Base-by-base conservation (phyloP, 2,797 vertebrate genomes). In the Acanthurus leucopareius region DNA sequence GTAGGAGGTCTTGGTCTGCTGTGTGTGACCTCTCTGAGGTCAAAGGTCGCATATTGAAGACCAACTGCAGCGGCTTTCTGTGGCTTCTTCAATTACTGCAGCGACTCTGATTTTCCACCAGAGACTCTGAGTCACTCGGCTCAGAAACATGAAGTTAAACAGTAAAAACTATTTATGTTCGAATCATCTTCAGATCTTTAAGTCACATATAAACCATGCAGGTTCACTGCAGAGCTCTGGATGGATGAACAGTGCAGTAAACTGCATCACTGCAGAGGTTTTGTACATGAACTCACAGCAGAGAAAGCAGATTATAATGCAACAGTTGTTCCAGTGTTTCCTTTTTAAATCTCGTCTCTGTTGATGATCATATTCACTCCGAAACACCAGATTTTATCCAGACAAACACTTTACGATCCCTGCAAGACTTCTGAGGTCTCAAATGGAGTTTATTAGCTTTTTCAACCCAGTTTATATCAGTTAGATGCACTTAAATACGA, bases 41-140 rank as follows among this genome's bases (percentile, higher is more conserved):
- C 84, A 84, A 58, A 89, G 86, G 84, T 90, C 66, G 54, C 62
- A 63, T 60, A 73, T 59, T 17, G 14, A 28, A 64, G 81, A 72
- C 56, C 83, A 86, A 84, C 80, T 93, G 88, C 7, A 40, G 32
- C 3, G 47, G 28, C 69, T 28, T 5, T 65, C 73, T 28, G 69
- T 45, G 53, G 67, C 78, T 19, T 61, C 79, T 83, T 75, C 35
- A 42, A 20, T 85, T 73, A 59, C 81, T 51, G 59, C 56, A 49
- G 69, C 20, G 3, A 0, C 57, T 22, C 38, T 17, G 51, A 42
- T 20, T 60, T 44, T 17, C 22, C 28, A 40, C 19, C n/a, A 19
- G 11, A 51, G 60, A 52, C 70, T 47, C 70, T 47, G 8, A 66
- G 13, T 40, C 1, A 10, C 6, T 19, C n/a, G 7, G 40, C 3